Evolutionary conservation across 2,888 invertebrate genomes (phyloP), one percentile per base, ranked within the genome.

Genomic region (Vandiemenella viatica): DNA sequence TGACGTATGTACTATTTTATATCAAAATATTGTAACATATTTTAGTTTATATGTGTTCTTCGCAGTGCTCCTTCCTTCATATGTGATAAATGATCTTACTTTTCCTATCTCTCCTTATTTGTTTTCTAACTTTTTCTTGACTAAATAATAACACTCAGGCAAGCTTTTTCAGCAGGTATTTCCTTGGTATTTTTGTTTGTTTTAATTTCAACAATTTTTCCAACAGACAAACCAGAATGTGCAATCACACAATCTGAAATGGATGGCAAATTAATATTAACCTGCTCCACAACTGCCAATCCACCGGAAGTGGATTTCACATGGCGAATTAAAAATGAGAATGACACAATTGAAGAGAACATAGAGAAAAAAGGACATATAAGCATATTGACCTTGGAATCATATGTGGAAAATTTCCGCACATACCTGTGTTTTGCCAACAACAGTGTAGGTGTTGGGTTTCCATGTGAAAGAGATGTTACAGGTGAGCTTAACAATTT

Each of bases 391-490:
- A 69, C 74, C 22, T 68, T 83, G 53, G 78, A 79, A 58, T 70
- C 73, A 7, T 68, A 71, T 46, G 69, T 74, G 37, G 78, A 78
- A 59, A 76, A 76, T 58, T 72, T 73, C 57, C 74, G 89, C 51
- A 89, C 85, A 5, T 92, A 91, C 66, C 74, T 83, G 49, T 92
- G 92, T 65, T 74, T 77, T 58, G 89, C 86, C 18, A 88, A 84
- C 65, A 92, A 92, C 69, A 73, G 80, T 4, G 84, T 89, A 13
- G 91, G 90, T 47, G 61, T 65, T 37, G 74, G 72, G 18, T 65
- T 65, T 26, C 67, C 72, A 1, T 76, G 76, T 55, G 72, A 71
- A 53, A 65, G 69, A 32, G 69, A 69, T 57, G 69, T 74, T 32
- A 66, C 71, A 59, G 73, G 74, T 74, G 59, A 2, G n/a, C 10